A percentile compares a stretch with the other conserved stretches of the same genome.
Evolutionary conservation across 2,113 vertebrate genomes (phyloP).

Genomic region (Takifugu flavidus): DNA sequence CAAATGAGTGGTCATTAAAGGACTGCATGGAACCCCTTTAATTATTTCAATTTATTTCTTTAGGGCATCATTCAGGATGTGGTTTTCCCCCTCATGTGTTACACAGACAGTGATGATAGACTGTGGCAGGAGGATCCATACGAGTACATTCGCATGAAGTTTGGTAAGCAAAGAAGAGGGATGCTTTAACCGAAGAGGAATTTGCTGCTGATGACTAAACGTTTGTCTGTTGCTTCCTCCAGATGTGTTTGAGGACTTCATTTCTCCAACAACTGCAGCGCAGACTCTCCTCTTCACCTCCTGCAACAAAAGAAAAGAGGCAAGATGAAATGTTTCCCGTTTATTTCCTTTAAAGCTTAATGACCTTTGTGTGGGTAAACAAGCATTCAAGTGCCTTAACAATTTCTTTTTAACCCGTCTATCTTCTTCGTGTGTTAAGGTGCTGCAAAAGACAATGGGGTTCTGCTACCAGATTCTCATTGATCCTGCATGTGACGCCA

Average conservation of each 20-base stretch:
- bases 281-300: conserved; percentile 96
- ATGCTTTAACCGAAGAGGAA: neutral
- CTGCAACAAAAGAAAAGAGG: conserved; percentile 99
- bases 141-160: conserved; percentile 99
- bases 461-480: conserved; percentile 98
- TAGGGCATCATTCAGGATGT: conserved; percentile 81
- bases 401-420: neutral
- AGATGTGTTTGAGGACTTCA: conserved; percentile 99
- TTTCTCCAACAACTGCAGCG: conserved; percentile 96
- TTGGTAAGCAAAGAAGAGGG: conserved; percentile 74
- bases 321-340: conserved; percentile 45
- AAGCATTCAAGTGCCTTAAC: neutral
- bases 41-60: conserved; percentile 11
- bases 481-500: conserved; percentile 87
- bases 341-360: neutral
- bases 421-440: conserved; percentile 66
- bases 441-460: conserved; percentile 97
- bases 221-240: conserved; percentile 6
- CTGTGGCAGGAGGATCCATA: conserved; percentile 99
- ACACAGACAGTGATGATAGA: conserved; percentile 97
- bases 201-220: conserved; percentile 5
- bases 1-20: too few relatives aligned
- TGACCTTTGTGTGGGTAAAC: neutral
- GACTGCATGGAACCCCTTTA: neutral
- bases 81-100: conserved; percentile 92